Evolutionary conservation across 2,113 vertebrate species (phyloP).

Genomic region (Hipposideros armiger): DNA sequence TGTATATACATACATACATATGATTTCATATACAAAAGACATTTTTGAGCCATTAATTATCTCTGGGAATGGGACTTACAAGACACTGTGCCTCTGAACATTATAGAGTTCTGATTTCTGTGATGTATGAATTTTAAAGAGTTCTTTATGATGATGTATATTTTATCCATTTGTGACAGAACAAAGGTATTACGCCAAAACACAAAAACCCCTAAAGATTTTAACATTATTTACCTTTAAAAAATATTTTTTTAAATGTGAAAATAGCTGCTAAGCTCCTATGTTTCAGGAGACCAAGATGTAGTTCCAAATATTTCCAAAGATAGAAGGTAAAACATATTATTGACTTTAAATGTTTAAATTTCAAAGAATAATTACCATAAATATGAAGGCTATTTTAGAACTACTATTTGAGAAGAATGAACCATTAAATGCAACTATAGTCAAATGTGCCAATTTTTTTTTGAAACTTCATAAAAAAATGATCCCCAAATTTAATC

Average conservation of each 20-base stretch:
- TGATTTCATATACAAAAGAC: background rate
- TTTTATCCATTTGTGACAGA: constrained; percentile 30
- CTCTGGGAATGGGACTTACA: background rate
- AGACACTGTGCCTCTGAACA: background rate
- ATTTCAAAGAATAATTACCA: background rate
- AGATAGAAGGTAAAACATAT: background rate
- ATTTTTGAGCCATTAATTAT: background rate
- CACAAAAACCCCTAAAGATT: background rate
- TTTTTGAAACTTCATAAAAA: background rate
- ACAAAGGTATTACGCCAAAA: background rate
- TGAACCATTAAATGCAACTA: constrained; percentile 17
- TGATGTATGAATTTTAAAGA: background rate
- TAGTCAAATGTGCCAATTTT: background rate
- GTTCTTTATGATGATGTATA: background rate
- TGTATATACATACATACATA: background rate
- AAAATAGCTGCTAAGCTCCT: background rate
- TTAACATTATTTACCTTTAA: background rate
- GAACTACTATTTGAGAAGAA: background rate
- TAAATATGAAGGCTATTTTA: constrained; percentile 35
- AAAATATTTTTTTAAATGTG: background rate
- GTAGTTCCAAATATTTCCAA: constrained; percentile 25
- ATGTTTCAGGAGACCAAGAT: background rate
- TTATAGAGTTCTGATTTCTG: background rate
- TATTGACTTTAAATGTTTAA: background rate
- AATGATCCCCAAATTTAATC: background rate